Percentiles rank a stretch among this genome's conserved stretches.
Conservation (phyloP, 2,113 vertebrate genomes). For the Lasiurus cinereus region DNA sequence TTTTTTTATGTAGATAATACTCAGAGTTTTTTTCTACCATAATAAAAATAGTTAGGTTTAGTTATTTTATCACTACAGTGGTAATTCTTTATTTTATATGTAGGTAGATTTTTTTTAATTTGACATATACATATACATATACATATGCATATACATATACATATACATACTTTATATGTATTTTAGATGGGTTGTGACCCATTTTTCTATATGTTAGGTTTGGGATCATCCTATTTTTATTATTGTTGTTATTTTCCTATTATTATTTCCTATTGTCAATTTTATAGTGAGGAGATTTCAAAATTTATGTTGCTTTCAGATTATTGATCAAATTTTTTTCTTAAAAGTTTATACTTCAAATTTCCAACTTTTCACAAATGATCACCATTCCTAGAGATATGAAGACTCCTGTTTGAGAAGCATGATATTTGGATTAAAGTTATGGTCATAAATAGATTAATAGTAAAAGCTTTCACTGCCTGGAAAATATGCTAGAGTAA, state of each 20-base stretch:
- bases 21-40: neutral
- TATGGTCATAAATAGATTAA: conserved; percentile 16
- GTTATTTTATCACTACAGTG: neutral
- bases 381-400: neutral
- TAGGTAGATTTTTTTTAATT: neutral
- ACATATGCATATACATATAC: too few relatives aligned
- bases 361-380: neutral
- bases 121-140: neutral
- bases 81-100: neutral
- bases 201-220: neutral
- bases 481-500: conserved; percentile 39
- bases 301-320: neutral
- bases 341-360: neutral
- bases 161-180: neutral
- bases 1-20: neutral
- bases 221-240: neutral
- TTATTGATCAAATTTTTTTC: neutral
- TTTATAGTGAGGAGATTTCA: neutral
- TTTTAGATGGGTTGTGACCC: neutral
- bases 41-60: neutral
- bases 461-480: neutral
- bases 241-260: neutral
- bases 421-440: neutral
- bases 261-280: neutral
- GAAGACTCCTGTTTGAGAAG: neutral